phyloP scores from a whole-genome alignment of 2,113 vertebrate genomes.

The Crocuta crocuta region DNA sequence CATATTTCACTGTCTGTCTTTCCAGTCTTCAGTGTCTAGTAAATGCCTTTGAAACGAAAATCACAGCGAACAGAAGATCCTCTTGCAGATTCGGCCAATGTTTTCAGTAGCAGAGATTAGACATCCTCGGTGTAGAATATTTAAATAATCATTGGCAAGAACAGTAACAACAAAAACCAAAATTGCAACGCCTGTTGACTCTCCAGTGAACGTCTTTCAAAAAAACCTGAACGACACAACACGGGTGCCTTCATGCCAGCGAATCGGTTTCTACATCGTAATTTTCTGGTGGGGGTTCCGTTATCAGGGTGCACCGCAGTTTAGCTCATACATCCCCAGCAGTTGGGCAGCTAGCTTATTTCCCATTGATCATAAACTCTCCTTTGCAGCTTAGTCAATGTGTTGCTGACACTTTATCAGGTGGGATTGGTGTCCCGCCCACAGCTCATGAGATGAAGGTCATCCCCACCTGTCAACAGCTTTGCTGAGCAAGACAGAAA shows the following conservation, averaged over 20 bases:
- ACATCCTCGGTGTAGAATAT: not conserved
- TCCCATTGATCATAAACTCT: not conserved
- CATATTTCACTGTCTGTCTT: not conserved
- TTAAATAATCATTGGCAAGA: not conserved
- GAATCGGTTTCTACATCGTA: not conserved
- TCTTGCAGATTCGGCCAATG: not conserved
- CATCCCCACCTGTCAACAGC: fast-evolving
- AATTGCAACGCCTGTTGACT: not conserved
- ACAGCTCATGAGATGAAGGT: not conserved
- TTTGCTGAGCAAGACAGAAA: not conserved
- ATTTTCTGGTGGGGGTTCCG: not conserved
- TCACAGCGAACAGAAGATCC: not conserved
- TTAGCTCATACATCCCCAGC: not conserved
- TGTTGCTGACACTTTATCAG: not conserved
- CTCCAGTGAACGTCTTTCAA: not conserved
- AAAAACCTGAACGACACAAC: not conserved
- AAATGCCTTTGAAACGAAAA: not conserved
- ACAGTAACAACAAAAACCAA: not conserved
- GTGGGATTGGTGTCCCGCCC: not conserved
- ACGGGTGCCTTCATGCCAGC: not conserved
- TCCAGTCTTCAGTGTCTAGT: not conserved
- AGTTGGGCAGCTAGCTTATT: not conserved
- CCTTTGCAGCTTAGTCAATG: no score
- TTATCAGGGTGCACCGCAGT: not conserved
- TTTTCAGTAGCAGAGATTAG: not conserved